Conservation (phyloP, 1,140 invertebrate species). For the Diorhabda sublineata region DNA sequence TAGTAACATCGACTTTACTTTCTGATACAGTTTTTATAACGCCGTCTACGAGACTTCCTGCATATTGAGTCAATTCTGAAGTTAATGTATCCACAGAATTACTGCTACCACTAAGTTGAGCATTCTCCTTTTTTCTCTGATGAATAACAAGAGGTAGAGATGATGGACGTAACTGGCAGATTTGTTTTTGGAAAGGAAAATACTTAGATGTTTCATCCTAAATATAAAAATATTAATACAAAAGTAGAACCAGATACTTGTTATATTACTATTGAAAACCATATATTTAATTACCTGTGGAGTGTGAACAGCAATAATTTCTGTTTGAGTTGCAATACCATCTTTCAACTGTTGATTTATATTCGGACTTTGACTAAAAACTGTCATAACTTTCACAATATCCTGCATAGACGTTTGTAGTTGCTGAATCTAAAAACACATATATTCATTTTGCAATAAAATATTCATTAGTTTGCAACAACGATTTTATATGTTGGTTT, state of each 20-base stretch:
- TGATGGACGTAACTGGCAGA: slow-evolving; percentile 43
- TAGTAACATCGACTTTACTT: slow-evolving; percentile 30
- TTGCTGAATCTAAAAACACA: slow-evolving; percentile 59
- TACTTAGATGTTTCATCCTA: slow-evolving; percentile 43
- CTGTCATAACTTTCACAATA: slow-evolving; percentile 64
- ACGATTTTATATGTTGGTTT: no score
- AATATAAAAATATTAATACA: not conserved
- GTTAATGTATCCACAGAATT: slow-evolving; percentile 20
- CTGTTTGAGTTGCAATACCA: slow-evolving; percentile 69
- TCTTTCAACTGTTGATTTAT: slow-evolving; percentile 45
- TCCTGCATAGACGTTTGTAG: slow-evolving; percentile 72
- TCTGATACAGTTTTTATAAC: slow-evolving; percentile 45
- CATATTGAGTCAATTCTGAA: slow-evolving; percentile 42
- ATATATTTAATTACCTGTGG: slow-evolving; percentile 52
- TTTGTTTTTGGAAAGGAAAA: slow-evolving; percentile 46
- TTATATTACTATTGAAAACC: no score
- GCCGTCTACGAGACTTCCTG: slow-evolving; percentile 43
- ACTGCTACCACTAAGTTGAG: slow-evolving; percentile 16
- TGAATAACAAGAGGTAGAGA: slow-evolving; percentile 42
- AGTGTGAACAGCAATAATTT: slow-evolving; percentile 70
- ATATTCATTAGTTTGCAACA: no score
- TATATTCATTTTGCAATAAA: no score
- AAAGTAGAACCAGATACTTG: no score
- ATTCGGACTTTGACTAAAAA: slow-evolving; percentile 51
- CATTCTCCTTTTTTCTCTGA: slow-evolving; percentile 37